Evolutionary conservation across 2,797 vertebrate genomes (phyloP), one percentile per base, ranked within the genome.

Genomic region (Pipistrellus kuhlii): DNA sequence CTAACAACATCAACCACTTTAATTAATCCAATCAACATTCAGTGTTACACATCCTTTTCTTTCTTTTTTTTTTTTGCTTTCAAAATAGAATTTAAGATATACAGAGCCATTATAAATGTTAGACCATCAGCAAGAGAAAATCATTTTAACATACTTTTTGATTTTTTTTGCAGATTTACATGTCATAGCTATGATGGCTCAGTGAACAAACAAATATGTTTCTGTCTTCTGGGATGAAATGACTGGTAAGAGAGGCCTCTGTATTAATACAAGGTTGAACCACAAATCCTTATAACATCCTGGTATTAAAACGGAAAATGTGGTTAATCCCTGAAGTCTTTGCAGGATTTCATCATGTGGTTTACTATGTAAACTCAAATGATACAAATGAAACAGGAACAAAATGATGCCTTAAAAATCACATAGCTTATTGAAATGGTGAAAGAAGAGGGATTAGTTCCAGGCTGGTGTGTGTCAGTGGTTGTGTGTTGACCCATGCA

Each of bases 221-320:
- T 94, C 4, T 95, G 27, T 88, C 68, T 94, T 96, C 51, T 73
- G 44, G 55, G 62, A 88, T 87, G 38, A 84, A 76, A 88, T 71
- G 72, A 91, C 32, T 89, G 81, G 30, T 87, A 68, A 73, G 15
- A 91, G 13, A 87, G 38, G 35, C 15, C 62, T 94, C 90, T 77
- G 15, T 82, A 78, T 96, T 93, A 95, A 78, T 90, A 46, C 12
- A 94, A 53, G n/a, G 3, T 91, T 95, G 85, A 97, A 75, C 94
- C 51, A 85, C 41, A 89, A 82, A 23, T 82, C 35, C 23, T 88
- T 14, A 75, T n/a, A 91, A 71, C 5, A 53, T 32, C 91, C 62
- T 85, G 35, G 38, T 87, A n/a, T 90, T 85, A 82, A 89, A 85
- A 82, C 18, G 95, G 53, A 55, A 94, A 80, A 91, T 93, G 3